A percentile compares a stretch with the other conserved stretches of the same genome.
phyloP scores from a whole-genome alignment of 2,113 vertebrate genomes.

The Chrysemys picta region DNA sequence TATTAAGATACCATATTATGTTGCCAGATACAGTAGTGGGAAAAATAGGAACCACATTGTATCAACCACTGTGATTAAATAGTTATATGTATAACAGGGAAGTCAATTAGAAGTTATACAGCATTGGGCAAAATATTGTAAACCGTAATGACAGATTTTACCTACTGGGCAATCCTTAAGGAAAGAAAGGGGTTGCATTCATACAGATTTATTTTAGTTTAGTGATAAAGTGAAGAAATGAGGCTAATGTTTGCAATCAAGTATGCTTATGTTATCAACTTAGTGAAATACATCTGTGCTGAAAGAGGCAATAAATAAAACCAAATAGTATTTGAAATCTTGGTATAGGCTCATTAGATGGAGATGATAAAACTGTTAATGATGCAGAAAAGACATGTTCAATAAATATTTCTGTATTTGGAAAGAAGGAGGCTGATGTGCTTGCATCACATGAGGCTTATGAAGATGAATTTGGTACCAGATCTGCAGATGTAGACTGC shows the following conservation, averaged over 20 bases:
- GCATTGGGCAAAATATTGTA: background rate
- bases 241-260: background rate
- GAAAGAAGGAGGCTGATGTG: background rate
- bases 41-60: background rate
- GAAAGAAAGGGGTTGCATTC: background rate
- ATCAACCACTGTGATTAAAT: background rate
- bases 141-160: background rate
- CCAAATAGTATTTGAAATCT: background rate
- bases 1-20: background rate
- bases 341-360: background rate
- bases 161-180: background rate
- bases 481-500: too few species aligned
- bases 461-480: background rate
- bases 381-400: background rate
- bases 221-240: background rate
- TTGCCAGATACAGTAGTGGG: background rate
- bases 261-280: too few species aligned
- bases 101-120: background rate
- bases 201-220: background rate
- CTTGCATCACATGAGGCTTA: background rate
- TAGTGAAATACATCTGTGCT: too few species aligned
- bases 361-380: background rate
- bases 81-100: background rate
- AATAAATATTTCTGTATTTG: background rate
- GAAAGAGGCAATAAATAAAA: too few species aligned